Evolutionary conservation across 2,113 vertebrate genomes (phyloP), one percentile per base, ranked within the genome.

Genomic region (Stigmatopora argus): DNA sequence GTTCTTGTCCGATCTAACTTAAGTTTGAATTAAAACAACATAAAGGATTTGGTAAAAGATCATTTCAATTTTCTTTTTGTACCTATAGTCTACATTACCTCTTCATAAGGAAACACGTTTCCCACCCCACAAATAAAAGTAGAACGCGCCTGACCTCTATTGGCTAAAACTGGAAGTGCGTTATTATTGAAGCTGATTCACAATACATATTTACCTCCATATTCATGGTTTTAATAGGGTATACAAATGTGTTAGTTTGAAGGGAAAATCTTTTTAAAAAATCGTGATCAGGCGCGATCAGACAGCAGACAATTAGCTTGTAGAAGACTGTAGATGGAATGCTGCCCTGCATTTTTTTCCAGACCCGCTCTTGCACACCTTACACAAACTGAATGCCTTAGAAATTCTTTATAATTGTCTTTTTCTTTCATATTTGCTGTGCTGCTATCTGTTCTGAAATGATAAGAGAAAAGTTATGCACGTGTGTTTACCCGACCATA

Each of bases 361-460:
- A 57, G 57, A 41, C 68, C 61, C 65, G 49, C 47, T 2, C 47
- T 13, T 80, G 83, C 82, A 83, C 82, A 86, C 83, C 82, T 85
- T 70, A 75, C 31, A 67, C 69, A 67, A 41, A 66, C 60, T 18
- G 11, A 14, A 26, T 35, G n/a, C 48, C 46, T 18, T 44, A 34
- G 62, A 57, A 74, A 72, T 74, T 70, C 47, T 38, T 66, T 64
- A 45, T 68, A 31, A 47, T 10, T 58, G 1, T 53, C 1, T 13
- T 26, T 53, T 12, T 13, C 21, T 23, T 31, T 53, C 51, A 53
- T 26, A 23, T 10, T 53, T 53, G 51, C 21, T 14, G 19, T 53
- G 51, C 51, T 23, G 19, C 51, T 5, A 4, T 23, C 12, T 53
- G 11, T 21, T 57, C 14, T 15, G 55, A 18, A 58, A 14, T 10